Conservation (phyloP, 2,113 vertebrate species). For the Corythornis madagascariensis region DNA sequence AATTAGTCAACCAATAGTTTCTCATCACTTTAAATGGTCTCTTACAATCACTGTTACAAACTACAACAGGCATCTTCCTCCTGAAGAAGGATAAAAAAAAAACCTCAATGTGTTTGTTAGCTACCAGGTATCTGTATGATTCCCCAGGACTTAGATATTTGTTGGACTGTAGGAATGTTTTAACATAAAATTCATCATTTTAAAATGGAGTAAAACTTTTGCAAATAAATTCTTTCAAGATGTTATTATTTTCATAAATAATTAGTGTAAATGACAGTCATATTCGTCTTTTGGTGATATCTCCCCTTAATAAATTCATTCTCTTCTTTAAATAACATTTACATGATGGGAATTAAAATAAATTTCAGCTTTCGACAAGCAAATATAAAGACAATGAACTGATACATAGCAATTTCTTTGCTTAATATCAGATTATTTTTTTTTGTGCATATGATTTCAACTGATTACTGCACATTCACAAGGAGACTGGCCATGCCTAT, state of each 20-base stretch:
- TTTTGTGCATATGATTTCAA: neutral
- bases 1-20: neutral
- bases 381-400: neutral
- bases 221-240: neutral
- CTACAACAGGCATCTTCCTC: neutral
- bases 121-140: neutral
- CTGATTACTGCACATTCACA: neutral
- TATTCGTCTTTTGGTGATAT: neutral
- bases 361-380: neutral
- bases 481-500: neutral
- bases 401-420: neutral
- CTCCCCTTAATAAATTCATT: neutral
- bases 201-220: neutral
- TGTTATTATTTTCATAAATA: neutral
- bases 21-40: conserved; percentile 8
- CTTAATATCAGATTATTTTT: neutral
- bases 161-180: neutral
- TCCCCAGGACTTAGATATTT: neutral
- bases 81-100: neutral
- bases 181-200: neutral
- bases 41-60: neutral
- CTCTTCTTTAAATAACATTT: neutral
- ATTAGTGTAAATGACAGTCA: neutral
- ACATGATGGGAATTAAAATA: neutral
- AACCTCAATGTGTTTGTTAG: neutral